Conservation (phyloP, 2,797 vertebrate species). For the Poeciliopsis turneri region DNA sequence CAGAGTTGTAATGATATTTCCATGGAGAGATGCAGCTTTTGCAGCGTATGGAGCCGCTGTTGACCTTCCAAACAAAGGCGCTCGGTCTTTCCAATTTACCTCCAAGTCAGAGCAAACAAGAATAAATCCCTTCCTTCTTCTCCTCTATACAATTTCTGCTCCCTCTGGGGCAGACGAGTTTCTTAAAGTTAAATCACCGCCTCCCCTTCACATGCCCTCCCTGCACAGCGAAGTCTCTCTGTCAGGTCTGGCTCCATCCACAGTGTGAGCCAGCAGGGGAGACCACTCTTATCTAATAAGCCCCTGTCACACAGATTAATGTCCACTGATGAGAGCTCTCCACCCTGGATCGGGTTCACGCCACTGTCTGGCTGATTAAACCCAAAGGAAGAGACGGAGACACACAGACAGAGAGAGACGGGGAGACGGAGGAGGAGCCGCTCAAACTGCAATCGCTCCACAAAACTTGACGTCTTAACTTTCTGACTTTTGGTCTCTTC, state of each 20-base stretch:
- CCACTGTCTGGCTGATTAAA: slow-evolving; percentile 68
- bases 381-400: slow-evolving; percentile 48
- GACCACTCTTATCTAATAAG: slow-evolving; percentile 64
- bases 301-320: slow-evolving; percentile 71
- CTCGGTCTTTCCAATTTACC: slow-evolving; percentile 25
- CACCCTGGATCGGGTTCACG: slow-evolving; percentile 48
- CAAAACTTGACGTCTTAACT: slow-evolving; percentile 53
- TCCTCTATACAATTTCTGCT: slow-evolving; percentile 1
- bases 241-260: slow-evolving; percentile 60
- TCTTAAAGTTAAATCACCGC: slow-evolving; percentile 26
- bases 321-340: slow-evolving; percentile 50
- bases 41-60: slow-evolving; percentile 22
- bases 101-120: slow-evolving; percentile 31
- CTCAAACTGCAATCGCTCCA: slow-evolving; percentile 36
- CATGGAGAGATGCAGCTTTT: slow-evolving; percentile 16
- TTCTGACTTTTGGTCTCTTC: slow-evolving; percentile 40
- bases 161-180: slow-evolving; percentile 12
- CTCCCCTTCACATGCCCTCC: slow-evolving; percentile 16
- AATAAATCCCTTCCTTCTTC: not conserved
- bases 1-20: slow-evolving; percentile 7
- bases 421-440: slow-evolving; percentile 16
- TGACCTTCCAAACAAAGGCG: slow-evolving; percentile 44
- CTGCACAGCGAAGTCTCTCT: slow-evolving; percentile 56
- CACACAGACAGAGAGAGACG: slow-evolving; percentile 15
- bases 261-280: slow-evolving; percentile 60